Percentiles rank a stretch among this genome's conserved stretches.
Evolutionary conservation across 30 jellyfish, hydroid and myxozoan genomes (phyloP).

Genomic region (Pelagia noctiluca): DNA sequence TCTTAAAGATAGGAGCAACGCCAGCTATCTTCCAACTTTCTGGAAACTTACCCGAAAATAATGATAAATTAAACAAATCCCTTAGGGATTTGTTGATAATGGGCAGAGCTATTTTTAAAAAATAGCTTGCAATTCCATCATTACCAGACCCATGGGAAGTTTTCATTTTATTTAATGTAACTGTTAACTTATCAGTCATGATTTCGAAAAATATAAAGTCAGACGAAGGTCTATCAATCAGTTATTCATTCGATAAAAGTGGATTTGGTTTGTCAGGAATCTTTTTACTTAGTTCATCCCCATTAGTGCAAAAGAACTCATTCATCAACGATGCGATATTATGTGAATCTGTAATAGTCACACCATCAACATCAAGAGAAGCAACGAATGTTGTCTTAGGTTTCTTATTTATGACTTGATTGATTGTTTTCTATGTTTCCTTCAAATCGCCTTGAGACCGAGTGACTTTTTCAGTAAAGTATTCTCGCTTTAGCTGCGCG

Average conservation of each 20-base stretch:
- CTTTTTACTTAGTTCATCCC: background rate
- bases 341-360: background rate
- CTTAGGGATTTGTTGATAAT: background rate
- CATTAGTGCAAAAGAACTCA: conserved; percentile 1
- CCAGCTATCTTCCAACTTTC: conserved; percentile 10
- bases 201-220: background rate
- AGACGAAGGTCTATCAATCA: background rate
- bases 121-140: background rate
- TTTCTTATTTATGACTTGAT: too few relatives aligned
- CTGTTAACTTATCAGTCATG: background rate
- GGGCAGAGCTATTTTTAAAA: background rate
- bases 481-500: conserved; percentile 36
- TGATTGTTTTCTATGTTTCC: background rate
- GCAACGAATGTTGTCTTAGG: background rate
- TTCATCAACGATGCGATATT: background rate
- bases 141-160: background rate
- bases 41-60: conserved; percentile 10
- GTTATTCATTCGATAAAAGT: background rate
- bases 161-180: background rate
- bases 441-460: conserved; percentile 11
- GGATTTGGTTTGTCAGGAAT: conserved; percentile 3
- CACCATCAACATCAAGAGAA: background rate
- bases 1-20: conserved; percentile 30
- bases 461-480: conserved; percentile 6
- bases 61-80: conserved; percentile 1